A percentile compares a stretch with the other conserved stretches of the same genome.
Evolutionary conservation across 2,888 invertebrate species (phyloP).

Genomic region (Coecobrya sp.): DNA sequence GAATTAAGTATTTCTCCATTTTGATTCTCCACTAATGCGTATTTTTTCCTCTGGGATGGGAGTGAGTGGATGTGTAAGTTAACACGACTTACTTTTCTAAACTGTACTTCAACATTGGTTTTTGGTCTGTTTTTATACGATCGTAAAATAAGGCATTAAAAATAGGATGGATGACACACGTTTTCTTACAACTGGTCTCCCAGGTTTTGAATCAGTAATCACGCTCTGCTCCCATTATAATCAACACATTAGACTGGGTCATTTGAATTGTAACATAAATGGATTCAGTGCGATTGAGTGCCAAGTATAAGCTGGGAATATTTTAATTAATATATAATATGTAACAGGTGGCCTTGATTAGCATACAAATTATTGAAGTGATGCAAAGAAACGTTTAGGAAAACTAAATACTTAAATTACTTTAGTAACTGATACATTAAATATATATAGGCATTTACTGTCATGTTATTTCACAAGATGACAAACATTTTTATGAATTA

Average conservation of each 20-base stretch:
- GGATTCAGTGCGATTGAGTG: too few species aligned
- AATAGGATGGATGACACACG: constrained; percentile 11
- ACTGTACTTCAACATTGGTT: constrained; percentile 15
- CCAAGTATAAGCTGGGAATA: background rate
- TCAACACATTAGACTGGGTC: too few species aligned
- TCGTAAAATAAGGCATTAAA: constrained; percentile 46
- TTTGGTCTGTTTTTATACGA: constrained; percentile 71
- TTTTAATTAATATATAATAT: background rate
- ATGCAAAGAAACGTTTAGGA: too few species aligned
- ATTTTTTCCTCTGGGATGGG: background rate
- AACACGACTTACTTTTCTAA: background rate
- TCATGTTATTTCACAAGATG: background rate
- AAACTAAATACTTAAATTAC: too few species aligned
- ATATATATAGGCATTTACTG: too few species aligned
- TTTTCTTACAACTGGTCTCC: constrained; percentile 17
- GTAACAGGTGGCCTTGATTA: constrained; percentile 58
- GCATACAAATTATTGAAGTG: constrained; percentile 66
- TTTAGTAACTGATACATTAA: too few species aligned
- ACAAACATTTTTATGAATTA: background rate
- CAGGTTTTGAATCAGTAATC: background rate
- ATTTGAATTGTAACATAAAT: too few species aligned
- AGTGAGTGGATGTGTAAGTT: background rate
- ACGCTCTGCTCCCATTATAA: background rate
- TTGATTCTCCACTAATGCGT: background rate
- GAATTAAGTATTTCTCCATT: constrained; percentile 83